phyloP scores from a whole-genome alignment of 2,113 vertebrate genomes.

The Corapipo altera region DNA sequence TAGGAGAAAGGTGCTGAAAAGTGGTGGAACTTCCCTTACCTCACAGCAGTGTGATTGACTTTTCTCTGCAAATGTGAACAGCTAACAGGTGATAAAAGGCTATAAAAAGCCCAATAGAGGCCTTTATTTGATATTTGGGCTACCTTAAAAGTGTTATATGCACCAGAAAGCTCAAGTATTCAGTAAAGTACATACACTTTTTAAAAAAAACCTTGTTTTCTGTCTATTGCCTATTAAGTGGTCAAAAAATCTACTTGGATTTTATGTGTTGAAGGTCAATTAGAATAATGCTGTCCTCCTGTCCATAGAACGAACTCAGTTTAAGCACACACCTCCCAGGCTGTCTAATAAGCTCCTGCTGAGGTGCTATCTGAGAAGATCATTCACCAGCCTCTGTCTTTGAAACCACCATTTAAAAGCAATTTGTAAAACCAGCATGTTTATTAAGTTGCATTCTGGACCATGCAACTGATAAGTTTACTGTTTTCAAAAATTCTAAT shows the following conservation, averaged over 20 bases:
- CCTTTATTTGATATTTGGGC: background rate
- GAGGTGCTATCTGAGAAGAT: background rate
- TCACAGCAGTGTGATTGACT: background rate
- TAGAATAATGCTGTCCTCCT: background rate
- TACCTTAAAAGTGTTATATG: background rate
- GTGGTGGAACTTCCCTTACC: background rate
- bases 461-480: background rate
- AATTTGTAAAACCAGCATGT: conserved; percentile 34
- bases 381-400: background rate
- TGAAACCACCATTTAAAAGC: conserved; percentile 13
- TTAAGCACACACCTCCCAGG: background rate
- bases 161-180: background rate
- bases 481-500: background rate
- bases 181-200: background rate
- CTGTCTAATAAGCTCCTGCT: background rate
- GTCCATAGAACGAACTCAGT: background rate
- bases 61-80: background rate
- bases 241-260: background rate
- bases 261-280: conserved; percentile 2
- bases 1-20: background rate
- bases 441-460: background rate
- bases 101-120: background rate
- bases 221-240: background rate
- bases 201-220: background rate
- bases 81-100: background rate